A percentile compares a stretch with the other conserved stretches of the same genome.
Conservation (phyloP, 2,888 invertebrate species). For the Peribatodes rhomboidaria region DNA sequence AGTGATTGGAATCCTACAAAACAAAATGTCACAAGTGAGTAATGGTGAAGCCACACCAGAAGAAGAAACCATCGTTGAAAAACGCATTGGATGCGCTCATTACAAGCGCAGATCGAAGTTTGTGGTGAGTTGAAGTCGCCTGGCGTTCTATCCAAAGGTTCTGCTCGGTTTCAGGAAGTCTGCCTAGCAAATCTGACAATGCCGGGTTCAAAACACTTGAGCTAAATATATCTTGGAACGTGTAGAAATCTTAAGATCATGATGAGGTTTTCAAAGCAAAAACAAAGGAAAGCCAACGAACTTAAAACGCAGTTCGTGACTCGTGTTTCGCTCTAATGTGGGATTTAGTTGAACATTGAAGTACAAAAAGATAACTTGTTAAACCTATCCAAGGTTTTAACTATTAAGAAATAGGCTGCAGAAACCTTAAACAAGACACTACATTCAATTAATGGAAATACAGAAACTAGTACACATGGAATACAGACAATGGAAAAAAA, state of each 20-base stretch:
- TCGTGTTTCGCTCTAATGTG: constrained; percentile 9
- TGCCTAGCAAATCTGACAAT: constrained; percentile 27
- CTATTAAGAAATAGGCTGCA: neutral
- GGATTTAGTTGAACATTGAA: neutral
- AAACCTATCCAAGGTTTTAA: neutral
- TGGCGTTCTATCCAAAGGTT: constrained; percentile 11
- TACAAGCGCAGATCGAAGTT: constrained; percentile 95
- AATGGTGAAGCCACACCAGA: constrained; percentile 58
- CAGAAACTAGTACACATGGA: no score
- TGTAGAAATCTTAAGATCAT: constrained; percentile 58
- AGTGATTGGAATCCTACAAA: constrained; percentile 45
- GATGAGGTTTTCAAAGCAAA: constrained; percentile 42
- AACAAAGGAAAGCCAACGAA: constrained; percentile 75
- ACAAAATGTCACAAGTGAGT: constrained; percentile 68
- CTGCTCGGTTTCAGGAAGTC: constrained; percentile 6
- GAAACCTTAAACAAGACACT: neutral
- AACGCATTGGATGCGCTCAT: constrained; percentile 91
- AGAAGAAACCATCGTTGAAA: constrained; percentile 66
- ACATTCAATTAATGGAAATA: constrained; percentile 8
- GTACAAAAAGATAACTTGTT: neutral
- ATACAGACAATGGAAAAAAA: no score
- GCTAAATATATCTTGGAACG: constrained; percentile 71
- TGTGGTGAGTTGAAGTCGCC: constrained; percentile 88
- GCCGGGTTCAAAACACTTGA: constrained; percentile 55
- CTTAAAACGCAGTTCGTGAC: constrained; percentile 42